phyloP scores from a whole-genome alignment of 2,113 vertebrate genomes.

The Ia io region DNA sequence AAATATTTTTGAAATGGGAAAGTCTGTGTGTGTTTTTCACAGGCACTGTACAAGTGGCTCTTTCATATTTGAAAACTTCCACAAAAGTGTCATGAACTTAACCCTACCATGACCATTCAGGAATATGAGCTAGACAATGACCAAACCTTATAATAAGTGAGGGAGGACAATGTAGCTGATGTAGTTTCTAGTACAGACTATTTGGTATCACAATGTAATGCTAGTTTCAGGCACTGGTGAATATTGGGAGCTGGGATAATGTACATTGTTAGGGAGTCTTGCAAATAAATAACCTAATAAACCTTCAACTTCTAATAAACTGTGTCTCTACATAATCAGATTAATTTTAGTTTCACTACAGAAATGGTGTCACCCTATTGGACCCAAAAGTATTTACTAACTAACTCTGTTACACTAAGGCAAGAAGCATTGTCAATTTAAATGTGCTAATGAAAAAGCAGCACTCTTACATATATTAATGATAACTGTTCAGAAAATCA shows the following conservation, averaged over 20 bases:
- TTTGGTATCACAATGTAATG: not conserved
- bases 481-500: not conserved
- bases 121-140: not conserved
- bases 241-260: not conserved
- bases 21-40: not conserved
- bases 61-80: conserved; percentile 13
- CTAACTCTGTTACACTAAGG: not conserved
- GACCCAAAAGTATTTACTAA: not conserved
- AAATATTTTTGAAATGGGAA: not conserved
- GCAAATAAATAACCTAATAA: not conserved
- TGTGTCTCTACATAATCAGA: not conserved
- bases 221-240: not conserved
- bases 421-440: conserved; percentile 33
- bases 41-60: not conserved
- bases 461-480: not conserved
- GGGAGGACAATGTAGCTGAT: not conserved
- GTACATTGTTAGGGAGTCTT: not conserved
- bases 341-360: not conserved
- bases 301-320: not conserved
- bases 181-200: not conserved
- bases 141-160: not conserved
- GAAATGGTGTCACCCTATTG: not conserved
- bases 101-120: not conserved
- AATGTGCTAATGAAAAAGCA: not conserved
- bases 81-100: not conserved